Base-by-base conservation (phyloP, 2,113 vertebrate species). In the Nothocercus julius region DNA sequence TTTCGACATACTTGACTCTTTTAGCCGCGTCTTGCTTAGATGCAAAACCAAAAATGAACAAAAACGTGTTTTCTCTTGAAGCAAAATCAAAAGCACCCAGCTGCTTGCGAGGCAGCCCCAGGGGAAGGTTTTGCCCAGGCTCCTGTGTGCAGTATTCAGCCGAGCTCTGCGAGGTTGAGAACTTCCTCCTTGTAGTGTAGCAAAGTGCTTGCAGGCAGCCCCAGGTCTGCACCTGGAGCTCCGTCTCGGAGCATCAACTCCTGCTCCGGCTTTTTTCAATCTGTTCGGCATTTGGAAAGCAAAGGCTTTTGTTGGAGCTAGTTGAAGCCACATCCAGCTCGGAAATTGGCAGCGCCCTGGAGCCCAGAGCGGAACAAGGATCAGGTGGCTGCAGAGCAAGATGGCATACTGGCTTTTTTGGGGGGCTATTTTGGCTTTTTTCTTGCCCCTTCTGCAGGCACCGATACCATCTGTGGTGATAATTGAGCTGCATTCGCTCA, bases 51-150 rank as follows among this genome's bases (percentile, higher is more conserved):
- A 84, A 49, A 49, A 49, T 22, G 49, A 49, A 61, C 79, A 69
- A 75, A 68, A 63, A 81, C 61, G 9, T 73, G 63, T 92, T 79
- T 92, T 58, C 59, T 94, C 74, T 76, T 90, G 88, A 89, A 94
- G 62, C 19, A 40, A 32, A 88, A 90, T 59, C 38, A 38, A 83
- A 90, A 78, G 67, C 42, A 28, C 0, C 1, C 0, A 0, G 66
- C 49, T 72, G 21, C 62, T 68, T 25, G 42, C 4, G 6, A 40
- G 59, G 32, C 77, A 74, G 72, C 28, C 42, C 32, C 10, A 16
- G 53, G 62, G 36, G 28, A 51, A 49, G 21, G 82, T 81, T 87
- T 15, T 49, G 68, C 64, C 36, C 4, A 2, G 12, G 59, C 58
- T 62, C 20, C 54, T 63, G 59, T 21, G 44, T 38, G 45, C 74